A percentile compares a stretch with the other conserved stretches of the same genome.
These are phyloP conservation scores for Drymodes brunneopygia DNA, from an alignment of 2,113 vertebrate species.

Conservation along the genomic window DNA sequence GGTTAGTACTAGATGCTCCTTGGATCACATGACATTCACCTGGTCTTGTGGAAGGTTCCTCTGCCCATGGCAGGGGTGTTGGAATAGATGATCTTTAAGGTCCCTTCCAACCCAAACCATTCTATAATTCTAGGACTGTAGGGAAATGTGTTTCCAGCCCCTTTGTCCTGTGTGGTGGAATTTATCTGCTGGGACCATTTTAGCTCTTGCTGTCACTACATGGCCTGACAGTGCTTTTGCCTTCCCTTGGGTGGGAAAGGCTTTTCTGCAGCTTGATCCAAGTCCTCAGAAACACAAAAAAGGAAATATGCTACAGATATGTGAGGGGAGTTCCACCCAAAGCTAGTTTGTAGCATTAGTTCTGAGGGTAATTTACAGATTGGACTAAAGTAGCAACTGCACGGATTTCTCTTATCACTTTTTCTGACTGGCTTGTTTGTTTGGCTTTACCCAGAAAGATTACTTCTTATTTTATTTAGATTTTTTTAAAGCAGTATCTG, in stretches of 20 bases:
- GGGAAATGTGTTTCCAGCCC: not conserved
- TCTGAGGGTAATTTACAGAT: not conserved
- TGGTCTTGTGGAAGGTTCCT: not conserved
- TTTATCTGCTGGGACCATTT: not conserved
- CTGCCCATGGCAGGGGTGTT: not conserved
- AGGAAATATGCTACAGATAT: not conserved
- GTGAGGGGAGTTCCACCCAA: accelerated
- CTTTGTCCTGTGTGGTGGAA: not conserved
- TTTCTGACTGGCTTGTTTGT: not conserved
- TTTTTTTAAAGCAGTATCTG: not conserved
- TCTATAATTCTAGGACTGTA: not conserved
- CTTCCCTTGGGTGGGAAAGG: not conserved
- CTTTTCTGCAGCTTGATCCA: not conserved
- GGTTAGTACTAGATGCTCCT: not conserved
- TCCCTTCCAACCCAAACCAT: not conserved
- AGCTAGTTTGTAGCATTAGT: not conserved
- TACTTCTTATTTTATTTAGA: not conserved
- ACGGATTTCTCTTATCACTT: not conserved
- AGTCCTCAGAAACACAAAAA: not conserved
- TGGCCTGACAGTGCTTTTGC: not conserved
- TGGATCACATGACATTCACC: not conserved
- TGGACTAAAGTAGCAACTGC: not conserved
- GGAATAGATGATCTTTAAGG: not conserved
- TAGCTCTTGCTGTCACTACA: not conserved
- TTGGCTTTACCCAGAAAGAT: not conserved